These are phyloP conservation scores for Equus przewalskii DNA, from an alignment of 2,113 vertebrate species.

Conservation along the genomic window DNA sequence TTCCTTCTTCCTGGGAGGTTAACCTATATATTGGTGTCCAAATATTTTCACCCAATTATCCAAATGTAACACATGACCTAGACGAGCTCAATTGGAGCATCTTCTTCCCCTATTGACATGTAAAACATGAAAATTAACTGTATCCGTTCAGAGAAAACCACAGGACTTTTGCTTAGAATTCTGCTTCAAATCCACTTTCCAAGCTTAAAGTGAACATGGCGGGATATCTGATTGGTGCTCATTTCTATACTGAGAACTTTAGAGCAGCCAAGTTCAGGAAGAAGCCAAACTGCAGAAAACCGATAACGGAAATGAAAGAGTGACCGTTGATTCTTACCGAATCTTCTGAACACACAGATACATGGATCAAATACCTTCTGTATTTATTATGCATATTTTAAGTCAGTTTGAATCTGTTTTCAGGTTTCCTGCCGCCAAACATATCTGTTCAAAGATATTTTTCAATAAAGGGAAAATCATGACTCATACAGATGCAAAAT, in stretches of 20 bases:
- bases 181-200: background rate
- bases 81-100: background rate
- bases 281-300: background rate
- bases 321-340: background rate
- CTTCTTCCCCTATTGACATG: background rate
- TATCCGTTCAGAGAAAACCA: background rate
- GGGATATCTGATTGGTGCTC: background rate
- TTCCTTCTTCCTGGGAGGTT: background rate
- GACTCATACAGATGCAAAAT: background rate
- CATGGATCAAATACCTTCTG: background rate
- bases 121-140: background rate
- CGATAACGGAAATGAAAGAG: background rate
- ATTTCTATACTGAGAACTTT: background rate
- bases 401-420: background rate
- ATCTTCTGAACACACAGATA: background rate
- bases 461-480: background rate
- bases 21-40: background rate
- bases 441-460: background rate
- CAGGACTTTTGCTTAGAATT: background rate
- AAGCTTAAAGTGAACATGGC: background rate
- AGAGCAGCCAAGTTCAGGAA: background rate
- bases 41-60: background rate
- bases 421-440: background rate
- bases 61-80: background rate
- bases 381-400: background rate